Conservation (phyloP, 2,888 invertebrate species). For the Microctonus brassicae region DNA sequence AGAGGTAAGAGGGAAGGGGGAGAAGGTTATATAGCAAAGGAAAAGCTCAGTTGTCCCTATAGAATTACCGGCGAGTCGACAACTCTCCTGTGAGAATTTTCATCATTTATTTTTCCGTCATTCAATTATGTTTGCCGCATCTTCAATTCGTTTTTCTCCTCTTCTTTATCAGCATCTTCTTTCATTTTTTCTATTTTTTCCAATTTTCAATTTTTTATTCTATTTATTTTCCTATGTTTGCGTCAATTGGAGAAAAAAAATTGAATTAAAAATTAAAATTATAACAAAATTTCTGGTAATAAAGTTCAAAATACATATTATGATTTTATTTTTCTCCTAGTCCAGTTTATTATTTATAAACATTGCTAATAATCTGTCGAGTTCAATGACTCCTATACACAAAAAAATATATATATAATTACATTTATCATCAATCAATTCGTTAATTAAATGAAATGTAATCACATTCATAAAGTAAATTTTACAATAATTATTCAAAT, state of each 20-base stretch:
- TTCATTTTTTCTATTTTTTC: conserved; percentile 11
- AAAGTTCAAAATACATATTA: conserved; percentile 9
- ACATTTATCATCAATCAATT: background rate
- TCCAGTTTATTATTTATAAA: background rate
- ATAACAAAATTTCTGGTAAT: background rate
- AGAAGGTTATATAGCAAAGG: conserved; percentile 50
- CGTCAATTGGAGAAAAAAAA: background rate
- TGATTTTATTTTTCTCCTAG: background rate
- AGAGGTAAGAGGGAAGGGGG: conserved; percentile 59
- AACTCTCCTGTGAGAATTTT: conserved; percentile 32
- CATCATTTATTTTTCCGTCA: conserved; percentile 24
- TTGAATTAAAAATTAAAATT: background rate
- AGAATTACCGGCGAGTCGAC: conserved; percentile 35
- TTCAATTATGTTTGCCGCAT: conserved; percentile 27
- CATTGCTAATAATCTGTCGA: conserved; percentile 21
- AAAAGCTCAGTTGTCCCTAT: conserved; percentile 49
- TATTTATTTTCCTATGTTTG: no score
- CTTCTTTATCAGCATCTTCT: background rate
- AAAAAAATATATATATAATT: background rate
- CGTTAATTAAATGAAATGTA: background rate
- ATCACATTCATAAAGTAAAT: background rate
- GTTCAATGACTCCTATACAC: conserved; percentile 10
- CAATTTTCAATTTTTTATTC: background rate
- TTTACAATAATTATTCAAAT: no score
- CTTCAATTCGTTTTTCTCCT: background rate